These are phyloP conservation scores for Hippocampus abdominalis DNA, from an alignment of 2,113 vertebrate species.

Conservation along the genomic window DNA sequence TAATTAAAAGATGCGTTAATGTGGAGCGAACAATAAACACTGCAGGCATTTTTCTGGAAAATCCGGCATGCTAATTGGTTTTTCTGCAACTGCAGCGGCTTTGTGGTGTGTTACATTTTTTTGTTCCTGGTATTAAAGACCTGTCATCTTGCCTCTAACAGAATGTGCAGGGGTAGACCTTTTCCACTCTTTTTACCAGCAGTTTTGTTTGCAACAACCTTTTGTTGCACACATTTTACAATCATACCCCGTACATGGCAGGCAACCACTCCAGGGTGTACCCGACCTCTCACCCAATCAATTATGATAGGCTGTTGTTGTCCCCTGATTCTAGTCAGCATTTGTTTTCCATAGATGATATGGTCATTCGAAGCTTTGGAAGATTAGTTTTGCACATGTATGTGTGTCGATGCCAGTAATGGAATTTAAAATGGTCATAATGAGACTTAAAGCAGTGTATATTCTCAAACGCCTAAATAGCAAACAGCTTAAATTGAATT, in stretches of 20 bases:
- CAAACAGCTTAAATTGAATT: too few relatives aligned
- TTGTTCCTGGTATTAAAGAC: constrained; percentile 65
- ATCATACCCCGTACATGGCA: background rate
- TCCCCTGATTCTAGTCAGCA: background rate
- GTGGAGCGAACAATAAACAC: constrained; percentile 70
- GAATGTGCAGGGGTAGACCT: constrained; percentile 68
- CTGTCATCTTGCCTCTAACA: constrained; percentile 67
- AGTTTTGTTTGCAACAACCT: constrained; percentile 63
- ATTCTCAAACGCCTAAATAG: too few relatives aligned
- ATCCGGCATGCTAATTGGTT: constrained; percentile 72
- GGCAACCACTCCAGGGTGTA: too few relatives aligned
- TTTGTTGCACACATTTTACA: constrained; percentile 15
- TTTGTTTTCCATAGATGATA: too few relatives aligned
- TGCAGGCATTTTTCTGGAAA: constrained; percentile 64
- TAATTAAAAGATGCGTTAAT: constrained; percentile 79
- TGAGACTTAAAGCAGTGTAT: too few relatives aligned
- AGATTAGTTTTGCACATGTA: too few relatives aligned
- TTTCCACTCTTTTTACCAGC: constrained; percentile 46
- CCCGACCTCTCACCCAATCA: background rate
- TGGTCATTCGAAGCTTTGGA: too few relatives aligned
- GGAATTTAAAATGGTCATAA: too few relatives aligned
- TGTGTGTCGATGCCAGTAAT: too few relatives aligned
- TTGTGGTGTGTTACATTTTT: constrained; percentile 36
- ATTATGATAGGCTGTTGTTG: background rate
- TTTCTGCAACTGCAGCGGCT: constrained; percentile 51